Conservation (phyloP, 2,113 vertebrate species). For the Eublepharis macularius region DNA sequence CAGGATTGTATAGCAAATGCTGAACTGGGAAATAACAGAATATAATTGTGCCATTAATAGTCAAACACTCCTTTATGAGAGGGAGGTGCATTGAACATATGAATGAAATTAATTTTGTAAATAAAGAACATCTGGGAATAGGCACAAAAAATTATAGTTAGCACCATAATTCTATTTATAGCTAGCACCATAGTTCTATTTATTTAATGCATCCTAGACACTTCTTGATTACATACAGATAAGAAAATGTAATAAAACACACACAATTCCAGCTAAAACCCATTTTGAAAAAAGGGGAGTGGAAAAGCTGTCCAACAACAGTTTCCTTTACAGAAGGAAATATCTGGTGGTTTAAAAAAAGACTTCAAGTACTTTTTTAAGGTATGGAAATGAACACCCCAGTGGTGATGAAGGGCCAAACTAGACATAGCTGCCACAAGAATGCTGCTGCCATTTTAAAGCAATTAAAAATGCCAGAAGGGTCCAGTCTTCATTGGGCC, state of each 20-base stretch:
- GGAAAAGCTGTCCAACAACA: background rate
- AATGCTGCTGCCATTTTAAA: no score
- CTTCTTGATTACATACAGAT: background rate
- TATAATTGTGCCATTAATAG: constrained; percentile 15
- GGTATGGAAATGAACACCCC: background rate
- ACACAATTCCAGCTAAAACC: background rate
- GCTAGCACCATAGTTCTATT: background rate
- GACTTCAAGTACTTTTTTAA: background rate
- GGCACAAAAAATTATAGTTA: background rate
- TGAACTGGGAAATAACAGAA: constrained; percentile 2
- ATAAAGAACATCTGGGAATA: background rate
- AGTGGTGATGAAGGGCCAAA: no score
- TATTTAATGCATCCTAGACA: background rate
- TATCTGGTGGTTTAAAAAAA: background rate
- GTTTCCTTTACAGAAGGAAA: background rate
- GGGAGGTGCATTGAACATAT: background rate
- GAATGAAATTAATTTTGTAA: constrained; percentile 16
- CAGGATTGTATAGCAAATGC: background rate
- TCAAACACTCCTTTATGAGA: background rate
- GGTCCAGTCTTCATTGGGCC: no score
- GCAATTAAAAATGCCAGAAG: no score
- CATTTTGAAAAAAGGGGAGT: background rate
- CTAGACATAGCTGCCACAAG: no score
- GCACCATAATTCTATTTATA: background rate
- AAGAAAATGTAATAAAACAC: background rate